These are phyloP conservation scores for Dione vanillae DNA, from an alignment of 2,888 invertebrate species.

Conservation along the genomic window DNA sequence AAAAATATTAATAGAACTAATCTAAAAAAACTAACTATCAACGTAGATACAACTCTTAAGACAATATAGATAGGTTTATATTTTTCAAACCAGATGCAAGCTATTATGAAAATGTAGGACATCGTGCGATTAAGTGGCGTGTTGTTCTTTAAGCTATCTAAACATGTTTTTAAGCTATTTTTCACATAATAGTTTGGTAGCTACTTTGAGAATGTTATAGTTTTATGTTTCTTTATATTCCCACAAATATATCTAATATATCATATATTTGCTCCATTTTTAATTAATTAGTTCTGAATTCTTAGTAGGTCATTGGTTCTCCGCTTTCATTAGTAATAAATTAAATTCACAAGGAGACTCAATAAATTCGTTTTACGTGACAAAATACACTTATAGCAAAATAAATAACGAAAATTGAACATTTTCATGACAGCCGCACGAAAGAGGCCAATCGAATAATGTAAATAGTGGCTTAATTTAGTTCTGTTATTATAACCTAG, in stretches of 20 bases:
- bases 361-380: constrained; percentile 38
- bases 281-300: constrained; percentile 21
- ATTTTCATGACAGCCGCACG: constrained; percentile 31
- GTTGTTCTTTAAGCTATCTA: constrained; percentile 19
- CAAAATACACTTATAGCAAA: constrained; percentile 36
- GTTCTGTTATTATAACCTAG: too few species aligned
- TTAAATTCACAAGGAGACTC: constrained; percentile 21
- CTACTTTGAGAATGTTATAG: background rate
- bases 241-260: background rate
- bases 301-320: constrained; percentile 27
- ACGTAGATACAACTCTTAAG: too few species aligned
- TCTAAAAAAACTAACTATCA: too few species aligned
- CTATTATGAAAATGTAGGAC: constrained; percentile 23
- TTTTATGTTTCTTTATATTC: background rate
- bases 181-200: background rate
- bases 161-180: too few species aligned
- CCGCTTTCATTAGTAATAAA: constrained; percentile 34
- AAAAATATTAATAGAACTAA: too few species aligned
- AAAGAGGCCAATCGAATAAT: constrained; percentile 37
- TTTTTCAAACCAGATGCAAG: constrained; percentile 3
- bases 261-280: background rate
- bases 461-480: constrained; percentile 37
- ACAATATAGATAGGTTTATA: background rate
- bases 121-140: constrained; percentile 11
- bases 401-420: constrained; percentile 36